Percentiles rank a stretch among this genome's conserved stretches.
These are phyloP conservation scores for Melangyna quadrimaculata DNA, from an alignment of 2,888 invertebrate genomes.

Conservation along the genomic window DNA sequence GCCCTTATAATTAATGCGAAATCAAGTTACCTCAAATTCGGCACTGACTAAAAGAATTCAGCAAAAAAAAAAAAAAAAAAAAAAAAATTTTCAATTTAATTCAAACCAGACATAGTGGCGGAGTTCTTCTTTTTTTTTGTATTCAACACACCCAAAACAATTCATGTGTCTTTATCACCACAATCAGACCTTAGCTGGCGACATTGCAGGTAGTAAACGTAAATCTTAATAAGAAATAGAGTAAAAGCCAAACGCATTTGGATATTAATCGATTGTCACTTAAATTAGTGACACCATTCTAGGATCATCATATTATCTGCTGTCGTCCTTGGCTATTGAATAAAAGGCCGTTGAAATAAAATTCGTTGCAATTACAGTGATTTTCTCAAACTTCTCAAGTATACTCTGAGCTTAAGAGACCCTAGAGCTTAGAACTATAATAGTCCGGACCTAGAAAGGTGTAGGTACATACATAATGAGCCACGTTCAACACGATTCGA, in stretches of 20 bases:
- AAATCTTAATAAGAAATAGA: conserved; percentile 3
- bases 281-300: conserved; percentile 21
- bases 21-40: not conserved
- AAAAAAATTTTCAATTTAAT: conserved; percentile 34
- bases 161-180: not conserved
- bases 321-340: too few species aligned
- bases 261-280: conserved; percentile 57
- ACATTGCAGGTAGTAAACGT: not conserved
- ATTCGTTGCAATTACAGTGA: too few species aligned
- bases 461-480: not conserved
- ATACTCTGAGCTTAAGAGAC: not conserved
- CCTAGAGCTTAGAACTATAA: not conserved
- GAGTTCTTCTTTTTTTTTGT: not conserved
- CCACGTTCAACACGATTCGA: not conserved
- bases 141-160: not conserved
- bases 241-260: conserved; percentile 33
- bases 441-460: not conserved
- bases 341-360: too few species aligned
- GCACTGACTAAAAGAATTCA: not conserved
- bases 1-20: too few species aligned
- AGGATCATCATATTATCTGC: not conserved
- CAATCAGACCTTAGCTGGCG: not conserved
- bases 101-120: not conserved
- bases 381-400: too few species aligned
- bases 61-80: conserved; percentile 31